Conservation (phyloP, 2,113 vertebrate genomes). For the Naja naja region DNA sequence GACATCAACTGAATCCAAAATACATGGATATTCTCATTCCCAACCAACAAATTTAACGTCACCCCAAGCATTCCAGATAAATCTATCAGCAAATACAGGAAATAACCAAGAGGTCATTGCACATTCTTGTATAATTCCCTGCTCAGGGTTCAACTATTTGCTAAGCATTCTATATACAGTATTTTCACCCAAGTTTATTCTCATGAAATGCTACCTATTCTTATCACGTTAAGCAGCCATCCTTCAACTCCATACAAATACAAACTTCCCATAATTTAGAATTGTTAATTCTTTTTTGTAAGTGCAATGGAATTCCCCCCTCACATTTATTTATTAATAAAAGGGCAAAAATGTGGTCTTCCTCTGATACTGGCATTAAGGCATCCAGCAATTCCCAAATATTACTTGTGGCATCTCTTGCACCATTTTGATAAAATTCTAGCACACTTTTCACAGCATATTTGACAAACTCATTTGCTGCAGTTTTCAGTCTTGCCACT, state of each 20-base stretch:
- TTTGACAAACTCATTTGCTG: no score
- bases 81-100: background rate
- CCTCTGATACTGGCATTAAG: background rate
- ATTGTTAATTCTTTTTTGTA: background rate
- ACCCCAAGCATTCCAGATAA: background rate
- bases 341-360: background rate
- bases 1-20: background rate
- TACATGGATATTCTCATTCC: background rate
- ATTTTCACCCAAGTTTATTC: background rate
- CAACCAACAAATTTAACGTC: background rate
- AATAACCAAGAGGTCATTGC: background rate
- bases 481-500: no score
- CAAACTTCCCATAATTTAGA: background rate
- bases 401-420: background rate
- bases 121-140: background rate
- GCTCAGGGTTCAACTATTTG: background rate
- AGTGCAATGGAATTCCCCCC: background rate
- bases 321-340: background rate
- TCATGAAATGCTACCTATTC: background rate
- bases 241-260: background rate
- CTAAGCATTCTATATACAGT: background rate
- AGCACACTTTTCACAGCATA: background rate
- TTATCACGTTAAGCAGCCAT: background rate
- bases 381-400: background rate
- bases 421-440: background rate